Evolutionary conservation across 2,113 vertebrate genomes (phyloP), one percentile per base, ranked within the genome.

Genomic region (Heterochromis multidens): DNA sequence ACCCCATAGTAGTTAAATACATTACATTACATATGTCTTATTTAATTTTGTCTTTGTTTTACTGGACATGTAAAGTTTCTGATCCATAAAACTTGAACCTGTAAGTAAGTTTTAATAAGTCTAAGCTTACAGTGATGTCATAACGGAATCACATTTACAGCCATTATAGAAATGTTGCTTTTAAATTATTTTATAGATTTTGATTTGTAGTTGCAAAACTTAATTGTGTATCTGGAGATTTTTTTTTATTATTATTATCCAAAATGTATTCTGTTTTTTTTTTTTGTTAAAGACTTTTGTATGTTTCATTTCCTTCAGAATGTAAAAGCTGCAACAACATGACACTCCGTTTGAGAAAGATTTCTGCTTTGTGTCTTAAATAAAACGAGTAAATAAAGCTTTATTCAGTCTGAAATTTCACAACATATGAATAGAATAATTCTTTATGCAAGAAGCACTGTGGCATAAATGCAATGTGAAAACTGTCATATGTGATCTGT

Each of bases 71-170:
- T 40, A 7, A 77, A 63, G 33, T 72, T 81, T 13, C 6, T 62
- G 80, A 56, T 82, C 60, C 12, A 14, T 81, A 57, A 88, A 67
- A 82, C 88, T 82, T 89, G 79, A 81, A 65, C 16, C 74, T 17
- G 5, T 12, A 31, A 46, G 4, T 49, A 49, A 16, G 5, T 49
- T 17, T 49, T 16, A 49, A 5, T 49, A 17, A 74, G 6, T 52
- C 43, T 31, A 31, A 52, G 31, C 17, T 74, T 31, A 31, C 21
- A 82, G 13, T 1, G 35, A 25, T 63, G 17, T 37, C 65, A 37
- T 62, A 78, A 35, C 17, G 60, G 31, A 76, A 54, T 31, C 1
- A 56, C 7, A 2, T 14, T 12, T 21, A 21, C n/a, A 62, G 46
- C 27, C 19, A 81, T 21, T 58, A 65, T 4, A 63, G 7, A 35